Conservation (phyloP, 1,140 invertebrate genomes). For the Drosophila malerkotliana region DNA sequence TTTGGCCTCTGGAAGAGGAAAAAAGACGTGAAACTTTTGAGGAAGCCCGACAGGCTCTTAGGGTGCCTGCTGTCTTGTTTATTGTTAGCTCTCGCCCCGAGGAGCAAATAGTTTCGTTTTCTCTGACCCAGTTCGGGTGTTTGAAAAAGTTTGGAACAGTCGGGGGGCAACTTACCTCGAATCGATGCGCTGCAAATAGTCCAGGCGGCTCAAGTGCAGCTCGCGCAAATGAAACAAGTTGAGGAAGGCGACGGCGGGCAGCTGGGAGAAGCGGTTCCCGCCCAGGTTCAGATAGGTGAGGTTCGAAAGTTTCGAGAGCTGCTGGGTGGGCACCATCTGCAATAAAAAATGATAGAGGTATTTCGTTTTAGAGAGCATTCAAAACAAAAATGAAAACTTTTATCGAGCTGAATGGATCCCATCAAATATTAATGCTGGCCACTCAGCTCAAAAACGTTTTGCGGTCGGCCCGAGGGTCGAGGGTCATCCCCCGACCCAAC, state of each 20-base stretch:
- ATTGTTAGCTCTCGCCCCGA: constrained; percentile 9
- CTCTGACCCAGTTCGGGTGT: constrained; percentile 36
- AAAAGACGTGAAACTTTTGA: constrained; percentile 7
- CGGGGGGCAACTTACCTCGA: constrained; percentile 83
- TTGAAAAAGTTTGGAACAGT: constrained; percentile 12
- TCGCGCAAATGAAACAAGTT: constrained; percentile 91
- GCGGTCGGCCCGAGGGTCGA: constrained; percentile 20
- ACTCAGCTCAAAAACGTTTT: constrained; percentile 68
- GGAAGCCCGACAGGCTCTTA: constrained; percentile 3
- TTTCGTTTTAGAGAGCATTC: constrained; percentile 51
- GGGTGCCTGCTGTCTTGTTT: constrained; percentile 26
- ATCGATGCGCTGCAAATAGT: constrained; percentile 88
- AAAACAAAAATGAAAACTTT: constrained; percentile 53
- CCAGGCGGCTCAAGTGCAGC: constrained; percentile 89
- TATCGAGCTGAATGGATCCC: constrained; percentile 8
- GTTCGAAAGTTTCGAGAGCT: constrained; percentile 90
- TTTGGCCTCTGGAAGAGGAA: not conserved
- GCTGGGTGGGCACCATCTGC: constrained; percentile 88
- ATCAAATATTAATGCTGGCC: constrained; percentile 68
- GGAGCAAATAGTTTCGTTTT: constrained; percentile 41
- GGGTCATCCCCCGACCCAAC: constrained; percentile 4
- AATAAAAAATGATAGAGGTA: constrained; percentile 31
- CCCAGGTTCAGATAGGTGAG: constrained; percentile 90
- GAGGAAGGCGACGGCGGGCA: constrained; percentile 90
- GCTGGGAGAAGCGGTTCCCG: constrained; percentile 89